phyloP scores from a whole-genome alignment of 2,888 invertebrate genomes.

The Scaptomyza caliginosa region DNA sequence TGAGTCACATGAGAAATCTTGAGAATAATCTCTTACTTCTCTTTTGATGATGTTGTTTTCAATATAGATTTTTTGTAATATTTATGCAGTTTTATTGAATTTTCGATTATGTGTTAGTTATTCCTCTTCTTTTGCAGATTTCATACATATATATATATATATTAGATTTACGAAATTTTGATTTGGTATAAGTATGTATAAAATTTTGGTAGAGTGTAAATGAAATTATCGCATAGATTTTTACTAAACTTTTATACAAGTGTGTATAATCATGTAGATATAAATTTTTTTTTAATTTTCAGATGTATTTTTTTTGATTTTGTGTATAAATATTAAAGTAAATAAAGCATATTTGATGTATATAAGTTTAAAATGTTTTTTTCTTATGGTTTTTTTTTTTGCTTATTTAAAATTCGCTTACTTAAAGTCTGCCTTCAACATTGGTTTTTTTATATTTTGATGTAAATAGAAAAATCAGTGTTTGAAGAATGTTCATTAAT shows the following conservation, averaged over 20 bases:
- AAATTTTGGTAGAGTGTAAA: constrained; percentile 73
- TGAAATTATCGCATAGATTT: constrained; percentile 63
- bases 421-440: constrained; percentile 76
- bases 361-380: constrained; percentile 59
- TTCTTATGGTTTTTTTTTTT: constrained; percentile 34
- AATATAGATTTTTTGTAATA: background rate
- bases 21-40: constrained; percentile 6
- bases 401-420: constrained; percentile 71
- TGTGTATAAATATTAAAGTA: constrained; percentile 76
- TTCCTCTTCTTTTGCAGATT: constrained; percentile 31
- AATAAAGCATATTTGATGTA: constrained; percentile 79
- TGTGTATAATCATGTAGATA: constrained; percentile 52
- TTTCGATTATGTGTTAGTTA: constrained; percentile 54
- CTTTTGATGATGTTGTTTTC: constrained; percentile 13
- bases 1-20: constrained; percentile 76
- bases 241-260: constrained; percentile 60
- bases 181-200: constrained; percentile 66
- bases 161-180: constrained; percentile 49
- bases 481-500: constrained; percentile 56
- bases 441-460: constrained; percentile 54
- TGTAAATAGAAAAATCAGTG: constrained; percentile 75
- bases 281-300: constrained; percentile 4
- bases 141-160: constrained; percentile 30
- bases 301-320: constrained; percentile 33
- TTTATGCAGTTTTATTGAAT: constrained; percentile 35